phyloP scores from a whole-genome alignment of 2,113 vertebrate genomes.

The Nibea coibor region DNA sequence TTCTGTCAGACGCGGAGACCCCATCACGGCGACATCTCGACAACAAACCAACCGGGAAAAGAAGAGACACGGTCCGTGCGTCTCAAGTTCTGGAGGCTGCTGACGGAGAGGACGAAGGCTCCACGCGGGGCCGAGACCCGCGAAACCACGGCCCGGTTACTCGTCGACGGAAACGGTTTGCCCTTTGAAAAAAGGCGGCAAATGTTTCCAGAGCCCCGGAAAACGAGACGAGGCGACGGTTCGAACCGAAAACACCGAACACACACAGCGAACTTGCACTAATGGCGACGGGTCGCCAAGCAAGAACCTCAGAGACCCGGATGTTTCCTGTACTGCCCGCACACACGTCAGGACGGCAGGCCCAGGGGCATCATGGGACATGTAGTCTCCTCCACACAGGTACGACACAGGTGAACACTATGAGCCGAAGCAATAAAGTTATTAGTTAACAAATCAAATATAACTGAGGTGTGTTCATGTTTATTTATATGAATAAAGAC shows the following conservation, averaged over 20 bases:
- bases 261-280: constrained; percentile 49
- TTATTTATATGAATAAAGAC: too few relatives aligned
- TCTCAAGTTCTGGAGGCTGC: constrained; percentile 75
- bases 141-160: constrained; percentile 33
- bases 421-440: background rate
- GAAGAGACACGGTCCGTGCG: constrained; percentile 83
- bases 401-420: background rate
- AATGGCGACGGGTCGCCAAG: constrained; percentile 92
- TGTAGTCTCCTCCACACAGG: constrained; percentile 41
- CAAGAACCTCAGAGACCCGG: constrained; percentile 83
- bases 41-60: constrained; percentile 80
- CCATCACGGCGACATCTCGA: constrained; percentile 98
- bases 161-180: constrained; percentile 57
- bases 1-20: constrained; percentile 90
- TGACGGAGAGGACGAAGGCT: constrained; percentile 66
- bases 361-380: constrained; percentile 60
- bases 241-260: constrained; percentile 38
- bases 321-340: constrained; percentile 75
- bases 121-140: constrained; percentile 81
- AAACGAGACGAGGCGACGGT: constrained; percentile 52
- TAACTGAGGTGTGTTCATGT: too few relatives aligned
- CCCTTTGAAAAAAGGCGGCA: constrained; percentile 62
- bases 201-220: constrained; percentile 69
- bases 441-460: background rate
- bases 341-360: background rate